Base-by-base conservation (phyloP, 2,797 vertebrate species). In the Molossus alvarezi region DNA sequence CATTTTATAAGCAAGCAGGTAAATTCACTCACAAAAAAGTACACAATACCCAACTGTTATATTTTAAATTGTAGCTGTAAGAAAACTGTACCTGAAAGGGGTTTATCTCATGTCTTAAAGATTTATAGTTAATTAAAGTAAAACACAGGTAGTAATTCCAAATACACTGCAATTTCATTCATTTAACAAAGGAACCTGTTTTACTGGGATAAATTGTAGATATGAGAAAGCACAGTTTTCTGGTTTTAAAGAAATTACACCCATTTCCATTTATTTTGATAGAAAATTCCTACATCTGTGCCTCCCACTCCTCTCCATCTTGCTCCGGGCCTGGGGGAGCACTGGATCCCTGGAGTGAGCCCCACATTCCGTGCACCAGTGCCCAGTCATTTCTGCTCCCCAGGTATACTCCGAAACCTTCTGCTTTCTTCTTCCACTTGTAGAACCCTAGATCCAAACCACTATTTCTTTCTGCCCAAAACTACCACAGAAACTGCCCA, bases 41-140 rank as follows among this genome's bases (percentile, higher is more conserved):
- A 94, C 76, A 96, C 87, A 97, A 79, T 96, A 77, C 83, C 41
- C 93, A 85, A 96, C 88, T 97, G 93, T 89, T 93, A 20, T 89
- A 87, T 94, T 97, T 95, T 69, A 97, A 96, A 97, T 96, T 96
- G 96, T 71, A 96, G 87, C 94, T 95, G 79, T 90, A 97, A 95
- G 86, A 90, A 94, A 96, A 96, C 75, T 91, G 57, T 90, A 92
- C 62, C 80, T 90, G 80, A 95, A 96, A 71, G 91, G 91, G 80
- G 83, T 94, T 97, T 97, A 97, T 96, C 94, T 96, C 87, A 93
- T 69, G 94, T 94, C 97, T 95, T 80, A 86, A 97, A 97, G 95
- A 97, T 97, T 96, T 98, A 97, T 96, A 95, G 96, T 96, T 97
- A 97, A 97, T 97, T 97, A 96, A 95, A 97, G 94, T 88, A 95